A percentile compares a stretch with the other conserved stretches of the same genome.
Evolutionary conservation across 2,113 vertebrate species (phyloP).

Genomic region (Cettia cetti): DNA sequence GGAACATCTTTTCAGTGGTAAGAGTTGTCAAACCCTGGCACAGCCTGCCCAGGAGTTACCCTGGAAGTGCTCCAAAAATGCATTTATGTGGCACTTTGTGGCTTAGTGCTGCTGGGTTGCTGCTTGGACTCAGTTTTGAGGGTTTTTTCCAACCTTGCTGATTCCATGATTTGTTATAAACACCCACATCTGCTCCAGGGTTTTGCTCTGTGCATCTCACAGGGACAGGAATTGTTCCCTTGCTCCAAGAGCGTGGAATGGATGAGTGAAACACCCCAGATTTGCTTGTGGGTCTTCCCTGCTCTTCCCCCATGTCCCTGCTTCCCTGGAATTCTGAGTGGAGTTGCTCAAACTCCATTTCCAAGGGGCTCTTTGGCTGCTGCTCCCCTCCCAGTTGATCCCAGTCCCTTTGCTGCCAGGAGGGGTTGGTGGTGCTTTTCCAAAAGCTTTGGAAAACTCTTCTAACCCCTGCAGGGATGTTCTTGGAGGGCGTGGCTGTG

Average conservation of each 20-base stretch:
- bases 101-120: background rate
- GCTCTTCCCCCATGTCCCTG: background rate
- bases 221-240: background rate
- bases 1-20: rapidly evolving
- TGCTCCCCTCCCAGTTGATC: background rate
- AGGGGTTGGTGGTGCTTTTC: background rate
- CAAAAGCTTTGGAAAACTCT: background rate
- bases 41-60: background rate
- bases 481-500: background rate
- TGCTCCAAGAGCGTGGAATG: rapidly evolving
- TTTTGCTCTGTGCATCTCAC: background rate
- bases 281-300: background rate
- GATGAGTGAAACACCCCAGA: background rate
- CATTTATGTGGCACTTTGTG: background rate
- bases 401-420: background rate
- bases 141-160: background rate
- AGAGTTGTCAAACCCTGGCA: background rate
- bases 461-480: rapidly evolving
- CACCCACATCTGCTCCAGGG: background rate
- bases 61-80: background rate
- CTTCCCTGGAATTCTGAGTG: background rate
- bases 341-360: rapidly evolving
- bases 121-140: background rate
- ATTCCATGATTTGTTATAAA: background rate
- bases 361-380: rapidly evolving